phyloP scores from a whole-genome alignment of 2,888 invertebrate genomes.

The Ceriagrion tenellum region DNA sequence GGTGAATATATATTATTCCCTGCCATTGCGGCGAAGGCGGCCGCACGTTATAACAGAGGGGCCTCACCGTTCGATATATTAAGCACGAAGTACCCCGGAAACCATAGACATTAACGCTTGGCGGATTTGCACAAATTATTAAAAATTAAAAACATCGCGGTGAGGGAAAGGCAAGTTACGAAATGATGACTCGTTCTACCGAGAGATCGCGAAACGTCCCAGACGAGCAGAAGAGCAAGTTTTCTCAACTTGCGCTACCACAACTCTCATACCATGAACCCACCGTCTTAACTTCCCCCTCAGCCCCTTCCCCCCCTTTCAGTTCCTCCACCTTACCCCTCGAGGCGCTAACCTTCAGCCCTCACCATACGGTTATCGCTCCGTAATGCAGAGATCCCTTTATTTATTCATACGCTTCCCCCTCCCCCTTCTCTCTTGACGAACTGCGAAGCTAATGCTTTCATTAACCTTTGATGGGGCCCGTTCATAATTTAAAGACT shows the following conservation, averaged over 20 bases:
- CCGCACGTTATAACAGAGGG: too few relatives aligned
- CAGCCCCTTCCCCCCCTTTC: background rate
- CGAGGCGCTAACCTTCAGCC: background rate
- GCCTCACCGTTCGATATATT: too few relatives aligned
- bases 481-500: background rate
- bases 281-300: background rate
- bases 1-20: too few relatives aligned
- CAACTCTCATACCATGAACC: background rate
- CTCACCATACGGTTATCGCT: background rate
- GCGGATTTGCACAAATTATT: background rate
- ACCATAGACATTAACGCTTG: background rate
- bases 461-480: background rate
- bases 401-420: background rate
- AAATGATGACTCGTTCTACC: background rate
- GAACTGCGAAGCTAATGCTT: slow-evolving; percentile 13
- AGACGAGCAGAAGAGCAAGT: background rate
- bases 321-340: background rate
- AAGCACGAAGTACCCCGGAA: background rate
- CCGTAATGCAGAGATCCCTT: background rate
- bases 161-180: background rate
- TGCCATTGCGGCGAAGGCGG: too few relatives aligned
- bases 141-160: background rate
- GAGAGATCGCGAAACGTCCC: background rate
- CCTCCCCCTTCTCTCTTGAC: background rate
- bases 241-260: background rate